Evolutionary conservation across 2,888 invertebrate species (phyloP), one percentile per base, ranked within the genome.

Genomic region (Shargacucullia verbasci): DNA sequence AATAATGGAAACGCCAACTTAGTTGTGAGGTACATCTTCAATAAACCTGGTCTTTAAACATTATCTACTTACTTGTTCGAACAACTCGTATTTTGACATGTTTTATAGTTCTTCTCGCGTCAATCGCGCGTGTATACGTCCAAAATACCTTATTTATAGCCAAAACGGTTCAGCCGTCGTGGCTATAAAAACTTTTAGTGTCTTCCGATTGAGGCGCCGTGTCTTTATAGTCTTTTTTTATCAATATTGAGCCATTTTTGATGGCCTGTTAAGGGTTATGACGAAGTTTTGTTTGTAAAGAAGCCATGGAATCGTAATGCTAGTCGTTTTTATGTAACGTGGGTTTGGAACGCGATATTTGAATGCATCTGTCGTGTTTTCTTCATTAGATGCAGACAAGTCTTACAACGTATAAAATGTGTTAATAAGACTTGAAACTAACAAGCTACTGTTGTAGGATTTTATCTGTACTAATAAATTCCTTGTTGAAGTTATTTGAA

Each of bases 171-270:
- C 50, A 66, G 55, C 57, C 57, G 58, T 54, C 38, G 40, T 43
- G 49, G 45, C 53, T n/a, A 57, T 74, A 74, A 74, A 73, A 75
- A 62, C 11, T 64, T 74, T 74, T 63, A 74, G 63, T 75, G 49
- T 59, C 60, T 70, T 69, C 48, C 75, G 72, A 73, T 73, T 71
- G 75, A 72, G 71, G 73, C 59, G 62, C 72, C 62, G 62, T 58
- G 75, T 60, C 49, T 68, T 71, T 72, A 75, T 49, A 45, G 43
- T n/a, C n/a, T 48, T 40, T 47, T 73, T 73, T 75, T 72, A 72
- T 75, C 73, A 74, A 74, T 72, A 75, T 69, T 71, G 69, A 72
- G 59, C 63, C 55, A 69, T 56, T 69, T 70, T 63, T 75, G 66
- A 75, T 61, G 46, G 59, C 40, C 73, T 75, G 66, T 75, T 75